Percentiles rank a stretch among this genome's conserved stretches.
phyloP scores from a whole-genome alignment of 1,140 invertebrate genomes.

The Drosophila sulfurigaster region DNA sequence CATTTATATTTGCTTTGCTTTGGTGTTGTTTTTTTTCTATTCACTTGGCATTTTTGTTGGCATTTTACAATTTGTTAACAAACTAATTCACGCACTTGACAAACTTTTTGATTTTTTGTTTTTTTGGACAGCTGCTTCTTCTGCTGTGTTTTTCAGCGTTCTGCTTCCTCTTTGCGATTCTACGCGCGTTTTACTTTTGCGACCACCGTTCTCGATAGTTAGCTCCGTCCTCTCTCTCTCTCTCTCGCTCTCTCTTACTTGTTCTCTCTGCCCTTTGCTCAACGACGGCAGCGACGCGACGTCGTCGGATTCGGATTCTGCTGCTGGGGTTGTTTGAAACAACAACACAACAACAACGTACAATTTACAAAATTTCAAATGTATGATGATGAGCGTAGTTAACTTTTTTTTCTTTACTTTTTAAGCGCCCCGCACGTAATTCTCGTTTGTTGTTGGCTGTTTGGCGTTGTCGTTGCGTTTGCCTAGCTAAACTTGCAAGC shows the following conservation, averaged over 20 bases:
- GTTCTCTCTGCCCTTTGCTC: not conserved
- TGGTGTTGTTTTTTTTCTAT: slow-evolving; percentile 22
- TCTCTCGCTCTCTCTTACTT: slow-evolving; percentile 33
- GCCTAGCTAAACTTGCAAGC: slow-evolving; percentile 74
- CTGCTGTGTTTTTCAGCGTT: slow-evolving; percentile 30
- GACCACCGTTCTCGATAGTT: slow-evolving; percentile 32
- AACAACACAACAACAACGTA: slow-evolving; percentile 24
- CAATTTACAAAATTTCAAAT: slow-evolving; percentile 1
- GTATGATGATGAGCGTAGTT: slow-evolving; percentile 11
- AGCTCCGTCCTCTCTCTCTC: slow-evolving; percentile 7
- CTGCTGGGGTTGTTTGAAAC: slow-evolving; percentile 44
- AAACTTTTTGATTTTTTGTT: slow-evolving; percentile 12
- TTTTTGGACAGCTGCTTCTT: slow-evolving; percentile 30
- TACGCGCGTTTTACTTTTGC: slow-evolving; percentile 69
- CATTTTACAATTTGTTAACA: slow-evolving; percentile 40
- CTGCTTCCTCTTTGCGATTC: slow-evolving; percentile 44
- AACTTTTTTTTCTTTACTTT: no score
- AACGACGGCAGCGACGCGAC: not conserved
- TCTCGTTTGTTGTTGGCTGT: slow-evolving; percentile 60
- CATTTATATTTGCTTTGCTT: slow-evolving; percentile 13
- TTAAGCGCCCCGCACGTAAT: slow-evolving; percentile 55
- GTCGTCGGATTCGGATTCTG: not conserved
- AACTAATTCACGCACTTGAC: slow-evolving; percentile 64
- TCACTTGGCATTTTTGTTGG: slow-evolving; percentile 35
- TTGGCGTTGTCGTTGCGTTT: slow-evolving; percentile 69